Evolutionary conservation across 2,113 vertebrate species (phyloP).

Genomic region (Pavo muticus): DNA sequence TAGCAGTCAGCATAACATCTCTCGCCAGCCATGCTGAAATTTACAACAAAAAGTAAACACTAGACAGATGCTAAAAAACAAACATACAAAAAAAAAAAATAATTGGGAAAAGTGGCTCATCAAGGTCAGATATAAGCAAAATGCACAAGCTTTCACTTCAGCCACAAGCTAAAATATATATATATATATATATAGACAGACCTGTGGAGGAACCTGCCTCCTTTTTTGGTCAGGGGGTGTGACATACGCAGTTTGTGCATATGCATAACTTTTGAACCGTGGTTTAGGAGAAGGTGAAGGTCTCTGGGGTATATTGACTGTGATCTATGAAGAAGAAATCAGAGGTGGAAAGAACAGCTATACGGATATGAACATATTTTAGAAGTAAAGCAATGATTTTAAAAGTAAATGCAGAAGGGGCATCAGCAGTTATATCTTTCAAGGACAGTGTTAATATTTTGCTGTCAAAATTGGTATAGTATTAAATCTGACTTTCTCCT

Average conservation of each 20-base stretch:
- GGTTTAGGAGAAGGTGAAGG: constrained; percentile 88
- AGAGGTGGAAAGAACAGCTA: constrained; percentile 53
- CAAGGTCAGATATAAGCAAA: neutral
- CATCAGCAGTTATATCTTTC: neutral
- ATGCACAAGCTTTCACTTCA: constrained; percentile 41
- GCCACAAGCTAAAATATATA: neutral
- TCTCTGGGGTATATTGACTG: constrained; percentile 91
- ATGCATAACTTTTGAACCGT: constrained; percentile 96
- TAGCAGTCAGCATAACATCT: neutral
- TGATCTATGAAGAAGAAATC: constrained; percentile 86
- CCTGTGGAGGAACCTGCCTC: constrained; percentile 92
- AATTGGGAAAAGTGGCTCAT: neutral
- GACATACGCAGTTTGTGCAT: constrained; percentile 94
- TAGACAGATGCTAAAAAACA: neutral
- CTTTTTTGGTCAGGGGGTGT: constrained; percentile 90
- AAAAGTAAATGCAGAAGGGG: neutral
- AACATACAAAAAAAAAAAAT: neutral
- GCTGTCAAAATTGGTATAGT: neutral
- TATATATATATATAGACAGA: constrained; percentile 77
- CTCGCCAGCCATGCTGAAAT: constrained; percentile 3
- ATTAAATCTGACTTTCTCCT: neutral
- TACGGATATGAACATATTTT: neutral
- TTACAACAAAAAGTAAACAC: neutral
- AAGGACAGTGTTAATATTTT: neutral
- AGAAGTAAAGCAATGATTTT: neutral